Conservation (phyloP, 92 coral and sea anemone species). For the Galaxea fascicularis region DNA sequence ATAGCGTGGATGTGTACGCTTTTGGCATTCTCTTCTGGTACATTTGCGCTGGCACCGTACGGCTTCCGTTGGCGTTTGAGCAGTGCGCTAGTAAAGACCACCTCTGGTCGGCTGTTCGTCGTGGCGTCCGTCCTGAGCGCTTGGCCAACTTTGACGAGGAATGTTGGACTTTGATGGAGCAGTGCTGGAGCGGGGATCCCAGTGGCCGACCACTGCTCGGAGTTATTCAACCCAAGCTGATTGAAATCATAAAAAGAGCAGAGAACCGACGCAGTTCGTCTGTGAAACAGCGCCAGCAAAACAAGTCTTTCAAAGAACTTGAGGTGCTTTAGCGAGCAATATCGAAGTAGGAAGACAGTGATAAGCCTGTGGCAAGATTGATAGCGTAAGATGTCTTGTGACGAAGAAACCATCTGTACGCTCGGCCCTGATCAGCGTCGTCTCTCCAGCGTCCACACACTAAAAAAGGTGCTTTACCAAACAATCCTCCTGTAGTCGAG, state of each 20-base stretch:
- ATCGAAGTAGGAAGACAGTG: neutral
- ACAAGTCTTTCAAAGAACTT: constrained; percentile 34
- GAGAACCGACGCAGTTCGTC: constrained; percentile 72
- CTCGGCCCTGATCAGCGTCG: no score
- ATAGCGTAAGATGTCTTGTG: no score
- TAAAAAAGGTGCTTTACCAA: no score
- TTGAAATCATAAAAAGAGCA: constrained; percentile 68
- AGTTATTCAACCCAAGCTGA: constrained; percentile 76
- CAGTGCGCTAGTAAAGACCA: constrained; percentile 99
- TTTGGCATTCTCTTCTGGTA: constrained; percentile 99
- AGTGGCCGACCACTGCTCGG: constrained; percentile 94
- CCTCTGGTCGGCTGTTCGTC: constrained; percentile 95
- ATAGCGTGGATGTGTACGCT: constrained; percentile 99
- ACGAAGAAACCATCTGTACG: no score
- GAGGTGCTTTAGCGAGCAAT: constrained; percentile 20
- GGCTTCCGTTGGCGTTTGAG: constrained; percentile 95
- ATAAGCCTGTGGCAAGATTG: neutral
- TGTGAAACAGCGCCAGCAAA: constrained; percentile 63
- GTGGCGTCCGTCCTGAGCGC: constrained; percentile 97
- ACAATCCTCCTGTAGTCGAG: no score
- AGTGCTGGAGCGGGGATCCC: constrained; percentile 97
- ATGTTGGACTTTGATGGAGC: constrained; percentile 94
- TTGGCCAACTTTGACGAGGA: constrained; percentile 93
- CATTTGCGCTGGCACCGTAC: constrained; percentile 95
- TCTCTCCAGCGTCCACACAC: no score